These are phyloP conservation scores for Cricetomys ansorgei DNA, from an alignment of 2,113 vertebrate species.

Conservation along the genomic window DNA sequence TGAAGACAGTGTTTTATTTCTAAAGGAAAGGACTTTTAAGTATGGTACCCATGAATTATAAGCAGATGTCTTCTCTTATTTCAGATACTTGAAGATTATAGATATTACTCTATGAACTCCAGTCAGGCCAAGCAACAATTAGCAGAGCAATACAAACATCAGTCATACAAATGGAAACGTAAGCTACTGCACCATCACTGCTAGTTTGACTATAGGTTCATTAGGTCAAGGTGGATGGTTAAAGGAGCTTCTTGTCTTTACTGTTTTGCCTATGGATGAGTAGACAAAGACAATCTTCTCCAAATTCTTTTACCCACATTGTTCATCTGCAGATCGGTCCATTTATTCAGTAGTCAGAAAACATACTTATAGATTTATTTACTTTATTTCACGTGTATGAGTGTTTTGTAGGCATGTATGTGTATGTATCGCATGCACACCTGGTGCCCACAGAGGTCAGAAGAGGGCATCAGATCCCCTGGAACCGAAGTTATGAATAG, in stretches of 20 bases:
- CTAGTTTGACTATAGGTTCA: background rate
- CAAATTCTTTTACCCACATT: conserved; percentile 25
- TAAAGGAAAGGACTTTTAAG: conserved; percentile 4
- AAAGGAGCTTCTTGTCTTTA: background rate
- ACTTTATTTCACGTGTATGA: background rate
- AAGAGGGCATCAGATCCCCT: background rate
- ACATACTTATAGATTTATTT: background rate
- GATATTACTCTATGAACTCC: background rate
- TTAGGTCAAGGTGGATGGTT: background rate
- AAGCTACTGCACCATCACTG: background rate
- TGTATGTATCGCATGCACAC: background rate
- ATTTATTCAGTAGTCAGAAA: background rate
- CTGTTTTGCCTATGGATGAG: background rate
- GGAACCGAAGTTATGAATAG: background rate
- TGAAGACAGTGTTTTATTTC: background rate
- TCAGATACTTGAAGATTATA: background rate
- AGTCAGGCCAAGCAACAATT: background rate
- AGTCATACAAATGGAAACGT: background rate
- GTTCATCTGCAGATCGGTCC: background rate
- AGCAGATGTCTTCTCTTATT: background rate
- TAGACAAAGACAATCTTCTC: background rate
- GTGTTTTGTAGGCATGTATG: background rate
- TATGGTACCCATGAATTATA: background rate
- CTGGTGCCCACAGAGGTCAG: background rate
- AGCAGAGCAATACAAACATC: background rate